Evolutionary conservation across 2,797 vertebrate genomes (phyloP).

Genomic region (Aphelocoma californica): DNA sequence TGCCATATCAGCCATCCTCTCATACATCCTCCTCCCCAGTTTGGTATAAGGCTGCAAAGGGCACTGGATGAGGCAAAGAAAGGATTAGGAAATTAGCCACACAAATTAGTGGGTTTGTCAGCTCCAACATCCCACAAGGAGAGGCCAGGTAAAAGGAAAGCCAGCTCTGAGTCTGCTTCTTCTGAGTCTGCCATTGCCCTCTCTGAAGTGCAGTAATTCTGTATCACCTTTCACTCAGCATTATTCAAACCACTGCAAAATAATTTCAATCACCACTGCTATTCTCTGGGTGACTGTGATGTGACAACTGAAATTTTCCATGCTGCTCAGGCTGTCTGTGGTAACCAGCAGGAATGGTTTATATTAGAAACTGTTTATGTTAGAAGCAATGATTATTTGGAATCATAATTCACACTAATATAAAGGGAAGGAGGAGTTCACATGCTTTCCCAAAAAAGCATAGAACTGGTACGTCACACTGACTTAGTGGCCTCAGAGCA

Average conservation of each 20-base stretch:
- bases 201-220: neutral
- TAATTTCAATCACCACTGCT: neutral
- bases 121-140: neutral
- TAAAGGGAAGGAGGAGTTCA: neutral
- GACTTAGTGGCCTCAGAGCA: neutral
- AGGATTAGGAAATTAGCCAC: neutral
- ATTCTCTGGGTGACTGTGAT: neutral
- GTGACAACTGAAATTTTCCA: conserved; percentile 44
- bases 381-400: neutral
- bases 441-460: neutral
- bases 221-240: neutral
- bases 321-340: neutral
- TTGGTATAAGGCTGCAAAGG: neutral
- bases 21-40: neutral
- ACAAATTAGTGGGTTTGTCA: neutral
- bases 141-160: neutral
- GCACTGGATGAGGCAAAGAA: neutral
- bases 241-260: neutral
- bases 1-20: neutral
- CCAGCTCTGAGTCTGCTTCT: neutral
- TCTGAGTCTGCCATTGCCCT: neutral
- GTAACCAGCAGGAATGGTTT: conserved; percentile 30
- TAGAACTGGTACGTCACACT: neutral
- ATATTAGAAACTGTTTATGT: conserved; percentile 48
- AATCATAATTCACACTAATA: conserved; percentile 16